These are phyloP conservation scores for Sebastes schlegelii DNA, from an alignment of 2,113 vertebrate genomes.

Conservation along the genomic window DNA sequence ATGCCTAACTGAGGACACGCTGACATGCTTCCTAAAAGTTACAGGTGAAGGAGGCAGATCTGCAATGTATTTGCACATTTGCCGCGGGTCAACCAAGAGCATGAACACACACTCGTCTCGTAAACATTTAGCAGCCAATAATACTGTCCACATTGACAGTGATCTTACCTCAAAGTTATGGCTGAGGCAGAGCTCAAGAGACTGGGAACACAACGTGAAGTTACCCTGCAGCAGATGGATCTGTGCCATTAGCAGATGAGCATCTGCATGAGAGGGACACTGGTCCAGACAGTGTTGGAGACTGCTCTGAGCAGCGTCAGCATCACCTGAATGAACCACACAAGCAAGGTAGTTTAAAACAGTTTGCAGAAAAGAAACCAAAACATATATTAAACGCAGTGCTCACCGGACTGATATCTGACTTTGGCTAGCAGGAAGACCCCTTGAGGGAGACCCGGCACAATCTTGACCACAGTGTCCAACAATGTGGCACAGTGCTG, in stretches of 20 bases:
- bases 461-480: constrained; percentile 92
- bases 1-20: not conserved
- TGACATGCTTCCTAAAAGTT: not conserved
- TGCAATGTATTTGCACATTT: constrained; percentile 1
- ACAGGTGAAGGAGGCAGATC: not conserved
- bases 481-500: constrained; percentile 90
- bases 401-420: constrained; percentile 92
- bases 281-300: constrained; percentile 91
- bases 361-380: not conserved
- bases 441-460: constrained; percentile 92
- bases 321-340: constrained; percentile 74
- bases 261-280: constrained; percentile 90
- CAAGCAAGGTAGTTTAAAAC: not conserved
- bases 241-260: constrained; percentile 96
- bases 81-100: not conserved
- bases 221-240: constrained; percentile 93
- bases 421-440: constrained; percentile 92
- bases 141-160: not conserved
- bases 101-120: not conserved
- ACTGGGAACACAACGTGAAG: constrained; percentile 89
- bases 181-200: constrained; percentile 95
- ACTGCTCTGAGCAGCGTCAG: constrained; percentile 88
- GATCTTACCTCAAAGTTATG: constrained; percentile 93
- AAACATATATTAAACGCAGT: not conserved
- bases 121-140: constrained; percentile 17